Percentiles rank a stretch among this genome's conserved stretches.
phyloP scores from a whole-genome alignment of 2,888 invertebrate species.

The Iselma pallidipennis region DNA sequence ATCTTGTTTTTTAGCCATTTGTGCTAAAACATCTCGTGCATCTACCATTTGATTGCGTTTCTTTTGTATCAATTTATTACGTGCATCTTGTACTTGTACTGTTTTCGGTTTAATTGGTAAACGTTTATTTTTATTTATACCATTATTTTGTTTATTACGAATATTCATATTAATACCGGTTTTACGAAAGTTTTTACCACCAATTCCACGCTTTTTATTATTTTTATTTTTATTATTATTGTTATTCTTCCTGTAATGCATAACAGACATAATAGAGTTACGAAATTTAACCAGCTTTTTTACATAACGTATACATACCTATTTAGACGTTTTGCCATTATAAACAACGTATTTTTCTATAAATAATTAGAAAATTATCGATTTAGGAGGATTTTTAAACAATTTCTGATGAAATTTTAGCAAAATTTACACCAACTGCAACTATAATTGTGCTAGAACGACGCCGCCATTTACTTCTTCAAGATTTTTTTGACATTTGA shows the following conservation, averaged over 20 bases:
- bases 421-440: too few relatives aligned
- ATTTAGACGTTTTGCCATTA: conserved; percentile 11
- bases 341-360: too few relatives aligned
- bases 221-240: not conserved
- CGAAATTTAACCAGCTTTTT: not conserved
- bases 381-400: too few relatives aligned
- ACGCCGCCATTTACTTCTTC: too few relatives aligned
- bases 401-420: too few relatives aligned
- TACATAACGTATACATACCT: not conserved
- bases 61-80: conserved; percentile 78
- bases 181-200: too few relatives aligned
- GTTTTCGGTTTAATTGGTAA: not conserved
- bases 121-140: conserved; percentile 2
- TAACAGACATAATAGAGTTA: not conserved
- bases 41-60: conserved; percentile 76
- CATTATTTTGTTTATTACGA: not conserved
- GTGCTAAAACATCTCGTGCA: conserved; percentile 78
- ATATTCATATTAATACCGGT: not conserved
- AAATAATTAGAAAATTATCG: too few relatives aligned
- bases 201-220: too few relatives aligned
- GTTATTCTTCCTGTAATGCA: not conserved
- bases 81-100: conserved; percentile 64
- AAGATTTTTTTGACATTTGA: too few relatives aligned
- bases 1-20: conserved; percentile 75
- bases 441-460: too few relatives aligned